Conservation (phyloP, 2,113 vertebrate genomes). For the Microtus montanus region DNA sequence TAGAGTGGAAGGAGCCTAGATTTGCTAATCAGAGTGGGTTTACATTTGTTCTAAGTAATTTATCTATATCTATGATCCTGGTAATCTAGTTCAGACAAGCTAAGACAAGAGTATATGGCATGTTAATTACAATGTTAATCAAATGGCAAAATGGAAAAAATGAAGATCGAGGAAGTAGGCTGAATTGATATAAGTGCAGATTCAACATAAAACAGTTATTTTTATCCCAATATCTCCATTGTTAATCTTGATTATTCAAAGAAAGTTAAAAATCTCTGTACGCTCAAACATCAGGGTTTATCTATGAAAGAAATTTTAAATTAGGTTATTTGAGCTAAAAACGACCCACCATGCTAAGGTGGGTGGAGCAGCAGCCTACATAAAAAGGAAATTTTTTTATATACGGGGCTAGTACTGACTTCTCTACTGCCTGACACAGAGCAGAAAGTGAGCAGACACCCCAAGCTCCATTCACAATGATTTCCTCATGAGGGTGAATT, state of each 20-base stretch:
- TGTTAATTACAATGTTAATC: neutral
- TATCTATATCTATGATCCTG: neutral
- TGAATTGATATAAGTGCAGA: neutral
- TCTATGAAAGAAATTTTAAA: neutral
- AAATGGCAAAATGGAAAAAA: neutral
- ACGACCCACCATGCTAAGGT: rapidly evolving
- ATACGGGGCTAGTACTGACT: neutral
- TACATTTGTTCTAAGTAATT: neutral
- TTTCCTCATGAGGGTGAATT: neutral
- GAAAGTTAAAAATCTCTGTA: neutral
- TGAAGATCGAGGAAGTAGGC: neutral
- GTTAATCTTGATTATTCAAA: neutral
- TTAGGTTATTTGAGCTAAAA: neutral
- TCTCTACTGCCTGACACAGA: too few species aligned
- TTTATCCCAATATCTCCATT: neutral
- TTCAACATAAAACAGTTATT: neutral
- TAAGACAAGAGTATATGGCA: neutral
- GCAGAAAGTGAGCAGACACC: too few species aligned
- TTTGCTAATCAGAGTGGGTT: neutral
- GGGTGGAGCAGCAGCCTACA: neutral
- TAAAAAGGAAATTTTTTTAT: neutral
- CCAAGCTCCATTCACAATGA: neutral
- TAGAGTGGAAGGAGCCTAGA: neutral
- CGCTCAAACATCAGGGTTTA: neutral
- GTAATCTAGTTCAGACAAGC: neutral